Evolutionary conservation across 2,797 vertebrate species (phyloP).

Genomic region (Gymnocypris eckloni): DNA sequence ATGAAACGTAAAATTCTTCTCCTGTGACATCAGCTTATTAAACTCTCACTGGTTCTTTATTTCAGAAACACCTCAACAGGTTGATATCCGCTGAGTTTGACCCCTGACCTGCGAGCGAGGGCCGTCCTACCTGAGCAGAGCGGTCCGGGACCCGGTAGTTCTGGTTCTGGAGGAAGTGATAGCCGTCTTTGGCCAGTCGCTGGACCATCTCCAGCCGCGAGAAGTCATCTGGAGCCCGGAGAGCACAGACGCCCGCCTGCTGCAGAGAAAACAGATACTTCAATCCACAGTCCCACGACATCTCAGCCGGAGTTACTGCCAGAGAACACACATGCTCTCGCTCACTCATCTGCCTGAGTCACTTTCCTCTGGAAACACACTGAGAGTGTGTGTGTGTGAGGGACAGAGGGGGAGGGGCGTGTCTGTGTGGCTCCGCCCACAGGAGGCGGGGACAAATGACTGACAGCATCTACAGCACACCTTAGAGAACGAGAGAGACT

Average conservation of each 20-base stretch:
- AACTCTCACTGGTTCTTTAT: not conserved
- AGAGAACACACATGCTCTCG: slow-evolving; percentile 52
- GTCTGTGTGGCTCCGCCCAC: slow-evolving; percentile 34
- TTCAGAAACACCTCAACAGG: not conserved
- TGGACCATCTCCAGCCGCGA: slow-evolving; percentile 91
- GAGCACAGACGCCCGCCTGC: slow-evolving; percentile 87
- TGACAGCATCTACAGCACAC: slow-evolving; percentile 74
- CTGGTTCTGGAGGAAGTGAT: slow-evolving; percentile 87
- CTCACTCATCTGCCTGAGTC: slow-evolving; percentile 40
- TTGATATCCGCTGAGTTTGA: not conserved
- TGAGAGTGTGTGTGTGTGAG: slow-evolving; percentile 27
- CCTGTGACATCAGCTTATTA: not conserved
- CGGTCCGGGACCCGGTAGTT: slow-evolving; percentile 87
- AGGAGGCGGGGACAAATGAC: slow-evolving; percentile 58
- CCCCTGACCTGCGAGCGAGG: slow-evolving; percentile 2
- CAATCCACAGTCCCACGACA: slow-evolving; percentile 96
- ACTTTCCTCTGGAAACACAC: slow-evolving; percentile 15
- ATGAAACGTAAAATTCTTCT: not conserved
- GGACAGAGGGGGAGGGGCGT: slow-evolving; percentile 13
- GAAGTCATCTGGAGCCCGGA: slow-evolving; percentile 89
- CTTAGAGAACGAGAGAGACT: slow-evolving; percentile 58
- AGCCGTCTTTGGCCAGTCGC: slow-evolving; percentile 91
- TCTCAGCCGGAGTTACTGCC: slow-evolving; percentile 60
- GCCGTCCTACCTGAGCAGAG: slow-evolving; percentile 72
- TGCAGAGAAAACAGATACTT: slow-evolving; percentile 94